These are phyloP conservation scores for Eptesicus fuscus DNA, from an alignment of 2,113 vertebrate genomes.

Conservation along the genomic window DNA sequence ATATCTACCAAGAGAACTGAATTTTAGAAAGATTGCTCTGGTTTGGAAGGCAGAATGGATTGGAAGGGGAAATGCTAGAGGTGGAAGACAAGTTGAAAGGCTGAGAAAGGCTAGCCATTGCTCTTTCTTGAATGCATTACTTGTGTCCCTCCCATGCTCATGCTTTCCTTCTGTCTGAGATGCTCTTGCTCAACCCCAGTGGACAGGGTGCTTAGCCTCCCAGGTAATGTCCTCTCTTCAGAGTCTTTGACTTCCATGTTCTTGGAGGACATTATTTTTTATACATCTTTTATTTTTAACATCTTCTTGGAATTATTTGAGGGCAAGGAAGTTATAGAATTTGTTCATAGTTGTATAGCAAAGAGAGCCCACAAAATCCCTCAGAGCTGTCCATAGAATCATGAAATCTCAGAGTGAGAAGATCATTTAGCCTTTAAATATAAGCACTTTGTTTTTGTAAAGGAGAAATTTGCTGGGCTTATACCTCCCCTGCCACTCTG, in stretches of 20 bases:
- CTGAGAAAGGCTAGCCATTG: neutral
- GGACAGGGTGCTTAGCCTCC: neutral
- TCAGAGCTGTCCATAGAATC: neutral
- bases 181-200: neutral
- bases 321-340: neutral
- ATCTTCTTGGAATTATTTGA: neutral
- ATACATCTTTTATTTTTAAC: neutral
- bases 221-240: neutral
- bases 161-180: neutral
- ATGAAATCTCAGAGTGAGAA: neutral
- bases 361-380: neutral
- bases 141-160: accelerated
- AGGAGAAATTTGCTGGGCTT: neutral
- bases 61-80: neutral
- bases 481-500: neutral
- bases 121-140: neutral
- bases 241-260: neutral
- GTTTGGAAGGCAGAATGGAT: neutral
- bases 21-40: neutral
- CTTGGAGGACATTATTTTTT: neutral
- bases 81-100: neutral
- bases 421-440: neutral
- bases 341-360: neutral
- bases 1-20: neutral
- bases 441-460: neutral